Conservation (phyloP, 2,797 vertebrate genomes). For the Gambelia wislizenii region DNA sequence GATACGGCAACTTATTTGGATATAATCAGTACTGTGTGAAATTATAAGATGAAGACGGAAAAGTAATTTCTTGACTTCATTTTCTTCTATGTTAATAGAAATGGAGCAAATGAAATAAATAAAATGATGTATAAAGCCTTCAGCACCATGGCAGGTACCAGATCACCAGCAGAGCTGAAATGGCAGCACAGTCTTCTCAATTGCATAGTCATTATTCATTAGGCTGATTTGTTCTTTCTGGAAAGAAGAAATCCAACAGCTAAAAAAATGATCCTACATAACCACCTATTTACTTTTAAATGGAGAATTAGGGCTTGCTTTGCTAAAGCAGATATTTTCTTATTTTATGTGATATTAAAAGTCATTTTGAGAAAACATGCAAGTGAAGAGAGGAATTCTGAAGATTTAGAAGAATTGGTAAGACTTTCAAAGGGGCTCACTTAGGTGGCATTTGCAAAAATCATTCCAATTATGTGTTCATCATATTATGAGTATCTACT, state of each 20-base stretch:
- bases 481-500: background rate
- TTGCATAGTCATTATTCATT: background rate
- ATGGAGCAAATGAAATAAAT: constrained; percentile 3
- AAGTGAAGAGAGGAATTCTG: background rate
- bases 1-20: background rate
- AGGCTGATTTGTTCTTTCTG: background rate
- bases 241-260: background rate
- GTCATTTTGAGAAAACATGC: background rate
- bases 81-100: background rate
- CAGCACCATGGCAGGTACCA: background rate
- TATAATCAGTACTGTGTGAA: background rate
- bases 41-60: background rate
- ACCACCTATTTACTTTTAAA: background rate
- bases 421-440: background rate
- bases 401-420: background rate
- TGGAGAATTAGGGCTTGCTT: background rate
- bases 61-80: background rate
- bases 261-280: background rate
- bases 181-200: background rate
- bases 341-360: background rate
- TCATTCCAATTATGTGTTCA: background rate
- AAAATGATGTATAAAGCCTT: constrained; percentile 15
- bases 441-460: background rate
- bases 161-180: background rate
- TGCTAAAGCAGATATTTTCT: background rate